Evolutionary conservation across 2,888 invertebrate species (phyloP).

Genomic region (Argyresthia goedartella): DNA sequence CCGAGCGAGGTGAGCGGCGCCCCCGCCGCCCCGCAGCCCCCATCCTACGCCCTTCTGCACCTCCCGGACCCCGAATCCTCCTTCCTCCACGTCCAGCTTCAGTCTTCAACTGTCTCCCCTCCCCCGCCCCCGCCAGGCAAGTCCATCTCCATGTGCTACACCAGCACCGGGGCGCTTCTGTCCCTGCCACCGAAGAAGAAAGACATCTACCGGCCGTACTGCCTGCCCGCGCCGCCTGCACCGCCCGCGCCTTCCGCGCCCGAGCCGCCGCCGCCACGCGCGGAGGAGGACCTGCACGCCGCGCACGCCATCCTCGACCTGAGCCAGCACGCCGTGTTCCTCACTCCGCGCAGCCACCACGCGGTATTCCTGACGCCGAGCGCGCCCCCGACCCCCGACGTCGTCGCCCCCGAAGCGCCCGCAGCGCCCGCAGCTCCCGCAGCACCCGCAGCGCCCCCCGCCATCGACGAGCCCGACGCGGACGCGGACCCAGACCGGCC

Average conservation of each 20-base stretch:
- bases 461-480: constrained; percentile 15
- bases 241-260: constrained; percentile 74
- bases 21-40: too few relatives aligned
- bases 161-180: too few relatives aligned
- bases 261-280: constrained; percentile 65
- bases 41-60: too few relatives aligned
- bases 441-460: constrained; percentile 20
- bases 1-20: too few relatives aligned
- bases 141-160: constrained; percentile 83
- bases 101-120: constrained; percentile 56
- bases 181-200: constrained; percentile 93
- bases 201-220: constrained; percentile 92
- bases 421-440: constrained; percentile 25
- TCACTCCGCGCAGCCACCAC: constrained; percentile 75
- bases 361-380: constrained; percentile 33
- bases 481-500: constrained; percentile 29
- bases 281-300: constrained; percentile 87
- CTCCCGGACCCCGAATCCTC: constrained; percentile 53
- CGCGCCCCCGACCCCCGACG: constrained; percentile 23
- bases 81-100: constrained; percentile 58
- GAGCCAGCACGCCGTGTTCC: constrained; percentile 85
- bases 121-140: constrained; percentile 72
- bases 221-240: too few relatives aligned
- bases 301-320: constrained; percentile 91
- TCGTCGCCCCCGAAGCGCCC: constrained; percentile 31